A percentile compares a stretch with the other conserved stretches of the same genome.
phyloP scores from a whole-genome alignment of 2,797 vertebrate species.

The Sebastes trivittatus region DNA sequence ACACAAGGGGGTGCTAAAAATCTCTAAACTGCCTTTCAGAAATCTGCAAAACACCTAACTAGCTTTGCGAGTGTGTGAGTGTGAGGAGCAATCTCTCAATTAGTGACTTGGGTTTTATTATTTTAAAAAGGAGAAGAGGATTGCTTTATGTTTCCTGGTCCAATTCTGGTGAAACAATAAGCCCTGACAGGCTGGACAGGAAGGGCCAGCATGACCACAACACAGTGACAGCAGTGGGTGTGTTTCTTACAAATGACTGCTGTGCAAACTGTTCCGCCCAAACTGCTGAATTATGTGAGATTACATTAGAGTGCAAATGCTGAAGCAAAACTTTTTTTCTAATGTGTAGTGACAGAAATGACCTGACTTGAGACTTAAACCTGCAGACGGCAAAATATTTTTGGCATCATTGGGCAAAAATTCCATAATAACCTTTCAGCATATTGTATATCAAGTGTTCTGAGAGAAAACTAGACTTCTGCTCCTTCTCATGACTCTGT shows the following conservation, averaged over 20 bases:
- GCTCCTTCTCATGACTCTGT: too few species aligned
- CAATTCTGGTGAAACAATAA: constrained; percentile 1
- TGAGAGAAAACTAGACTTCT: too few species aligned
- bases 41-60: background rate
- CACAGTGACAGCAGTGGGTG: constrained; percentile 20
- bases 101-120: background rate
- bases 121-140: background rate
- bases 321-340: background rate
- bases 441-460: too few species aligned
- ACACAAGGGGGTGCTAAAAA: constrained; percentile 10
- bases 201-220: constrained; percentile 12
- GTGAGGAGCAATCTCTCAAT: background rate
- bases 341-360: too few species aligned
- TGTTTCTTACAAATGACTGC: constrained; percentile 12
- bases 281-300: background rate
- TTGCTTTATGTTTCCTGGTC: background rate
- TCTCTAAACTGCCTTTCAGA: background rate
- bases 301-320: background rate
- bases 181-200: constrained; percentile 26
- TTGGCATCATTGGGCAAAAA: too few species aligned
- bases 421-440: too few species aligned
- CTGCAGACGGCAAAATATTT: too few species aligned
- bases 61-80: background rate
- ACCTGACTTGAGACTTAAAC: too few species aligned
- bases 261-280: background rate